Evolutionary conservation across 2,888 invertebrate genomes (phyloP).

Genomic region (Heliconius aoede): DNA sequence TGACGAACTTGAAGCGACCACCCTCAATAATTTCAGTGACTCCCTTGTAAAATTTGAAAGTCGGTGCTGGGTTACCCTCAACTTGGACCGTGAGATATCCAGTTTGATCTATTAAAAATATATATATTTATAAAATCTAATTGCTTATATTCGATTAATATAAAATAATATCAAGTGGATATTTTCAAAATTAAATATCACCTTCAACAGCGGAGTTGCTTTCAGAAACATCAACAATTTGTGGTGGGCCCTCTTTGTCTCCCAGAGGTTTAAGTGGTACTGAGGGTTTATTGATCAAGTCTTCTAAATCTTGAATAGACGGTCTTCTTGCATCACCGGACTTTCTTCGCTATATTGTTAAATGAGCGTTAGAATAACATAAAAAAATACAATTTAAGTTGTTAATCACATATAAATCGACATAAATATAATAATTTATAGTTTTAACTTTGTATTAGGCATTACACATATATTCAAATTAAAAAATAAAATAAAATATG

Average conservation of each 20-base stretch:
- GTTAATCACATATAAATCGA: conserved; percentile 67
- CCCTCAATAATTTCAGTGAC: conserved; percentile 96
- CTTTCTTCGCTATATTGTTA: conserved; percentile 87
- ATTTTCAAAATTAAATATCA: conserved; percentile 58
- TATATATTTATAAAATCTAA: not conserved
- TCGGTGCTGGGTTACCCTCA: conserved; percentile 97
- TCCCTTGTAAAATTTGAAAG: conserved; percentile 97
- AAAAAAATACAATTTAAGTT: conserved; percentile 12
- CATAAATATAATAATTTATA: conserved; percentile 43
- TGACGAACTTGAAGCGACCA: conserved; percentile 96
- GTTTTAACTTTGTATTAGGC: conserved; percentile 8
- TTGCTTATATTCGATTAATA: not conserved
- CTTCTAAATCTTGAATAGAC: conserved; percentile 95
- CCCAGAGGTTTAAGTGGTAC: conserved; percentile 93
- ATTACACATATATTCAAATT: conserved; percentile 4
- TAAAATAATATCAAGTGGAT: not conserved
- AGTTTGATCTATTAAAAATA: conserved; percentile 88
- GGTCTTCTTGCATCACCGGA: conserved; percentile 95
- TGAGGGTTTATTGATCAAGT: conserved; percentile 94
- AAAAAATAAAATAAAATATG: not conserved
- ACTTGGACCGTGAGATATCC: conserved; percentile 96
- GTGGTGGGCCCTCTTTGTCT: conserved; percentile 90
- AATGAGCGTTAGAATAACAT: conserved; percentile 37
- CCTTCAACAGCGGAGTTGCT: conserved; percentile 99
- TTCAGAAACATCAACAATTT: conserved; percentile 96